These are phyloP conservation scores for Limonius californicus DNA, from an alignment of 1,140 invertebrate genomes.

Conservation along the genomic window DNA sequence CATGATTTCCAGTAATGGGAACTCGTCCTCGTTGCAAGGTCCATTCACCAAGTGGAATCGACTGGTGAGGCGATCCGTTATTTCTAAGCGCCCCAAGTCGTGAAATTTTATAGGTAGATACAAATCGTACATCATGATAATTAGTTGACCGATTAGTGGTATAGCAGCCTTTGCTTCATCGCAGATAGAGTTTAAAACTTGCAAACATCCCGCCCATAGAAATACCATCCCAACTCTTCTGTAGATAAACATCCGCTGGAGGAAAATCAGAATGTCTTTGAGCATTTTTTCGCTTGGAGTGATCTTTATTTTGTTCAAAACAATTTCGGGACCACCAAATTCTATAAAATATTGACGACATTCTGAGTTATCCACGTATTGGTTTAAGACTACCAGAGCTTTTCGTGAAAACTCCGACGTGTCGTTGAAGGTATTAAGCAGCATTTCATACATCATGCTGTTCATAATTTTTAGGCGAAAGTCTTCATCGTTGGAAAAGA, in stretches of 20 bases:
- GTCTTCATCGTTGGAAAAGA: not conserved
- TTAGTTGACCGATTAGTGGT: constrained; percentile 27
- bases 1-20: constrained; percentile 38
- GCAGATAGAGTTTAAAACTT: constrained; percentile 24
- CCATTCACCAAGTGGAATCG: constrained; percentile 40
- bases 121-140: constrained; percentile 29
- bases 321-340: not conserved
- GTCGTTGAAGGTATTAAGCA: not conserved
- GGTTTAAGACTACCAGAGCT: not conserved
- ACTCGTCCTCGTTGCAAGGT: constrained; percentile 26
- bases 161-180: constrained; percentile 20
- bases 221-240: not conserved
- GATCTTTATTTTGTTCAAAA: not conserved
- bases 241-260: not conserved
- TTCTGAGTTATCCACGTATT: not conserved
- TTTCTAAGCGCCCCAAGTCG: constrained; percentile 31
- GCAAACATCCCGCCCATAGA: not conserved
- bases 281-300: not conserved
- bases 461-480: not conserved
- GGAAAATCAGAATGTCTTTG: not conserved
- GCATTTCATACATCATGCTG: not conserved
- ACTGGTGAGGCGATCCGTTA: constrained; percentile 34
- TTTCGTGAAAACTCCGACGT: not conserved
- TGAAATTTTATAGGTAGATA: constrained; percentile 39
- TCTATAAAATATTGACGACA: not conserved